A percentile compares a stretch with the other conserved stretches of the same genome.
phyloP scores from a whole-genome alignment of 2,888 invertebrate species.

The Boloria euphrosyne region DNA sequence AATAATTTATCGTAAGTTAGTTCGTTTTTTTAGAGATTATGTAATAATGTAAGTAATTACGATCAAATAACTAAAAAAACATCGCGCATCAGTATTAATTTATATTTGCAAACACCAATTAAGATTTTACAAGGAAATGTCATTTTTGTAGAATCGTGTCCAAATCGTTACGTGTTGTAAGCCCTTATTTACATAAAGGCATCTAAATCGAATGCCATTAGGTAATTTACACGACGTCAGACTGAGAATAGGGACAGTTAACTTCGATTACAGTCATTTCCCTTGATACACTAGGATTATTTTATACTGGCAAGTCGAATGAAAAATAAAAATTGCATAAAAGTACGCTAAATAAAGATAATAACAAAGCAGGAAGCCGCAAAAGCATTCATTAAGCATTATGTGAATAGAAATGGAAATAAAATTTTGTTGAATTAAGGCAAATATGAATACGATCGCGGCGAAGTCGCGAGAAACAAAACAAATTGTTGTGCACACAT shows the following conservation, averaged over 20 bases:
- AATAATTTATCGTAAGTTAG: too few relatives aligned
- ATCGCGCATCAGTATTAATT: too few relatives aligned
- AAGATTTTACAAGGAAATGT: neutral
- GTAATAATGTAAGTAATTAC: too few relatives aligned
- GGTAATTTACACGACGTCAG: constrained; percentile 42
- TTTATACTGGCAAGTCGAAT: neutral
- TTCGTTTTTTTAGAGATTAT: too few relatives aligned
- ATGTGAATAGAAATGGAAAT: constrained; percentile 3
- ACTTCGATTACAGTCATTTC: constrained; percentile 28
- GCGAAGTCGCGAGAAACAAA: constrained; percentile 23
- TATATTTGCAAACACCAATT: too few relatives aligned
- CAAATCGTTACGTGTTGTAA: constrained; percentile 18
- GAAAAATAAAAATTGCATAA: neutral
- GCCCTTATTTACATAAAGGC: constrained; percentile 20
- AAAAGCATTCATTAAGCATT: neutral
- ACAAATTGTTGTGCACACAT: constrained; percentile 34
- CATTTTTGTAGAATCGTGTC: constrained; percentile 2
- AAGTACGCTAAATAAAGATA: constrained; percentile 1
- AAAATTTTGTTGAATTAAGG: constrained; percentile 19
- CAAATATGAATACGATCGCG: constrained; percentile 30
- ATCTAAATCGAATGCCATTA: constrained; percentile 47
- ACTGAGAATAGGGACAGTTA: constrained; percentile 32
- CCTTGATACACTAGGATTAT: constrained; percentile 18
- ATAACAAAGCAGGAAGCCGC: neutral
- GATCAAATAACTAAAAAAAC: too few relatives aligned